Percentiles rank a stretch among this genome's conserved stretches.
Conservation (phyloP, 2,888 invertebrate species). For the Protodeltote pygarga region DNA sequence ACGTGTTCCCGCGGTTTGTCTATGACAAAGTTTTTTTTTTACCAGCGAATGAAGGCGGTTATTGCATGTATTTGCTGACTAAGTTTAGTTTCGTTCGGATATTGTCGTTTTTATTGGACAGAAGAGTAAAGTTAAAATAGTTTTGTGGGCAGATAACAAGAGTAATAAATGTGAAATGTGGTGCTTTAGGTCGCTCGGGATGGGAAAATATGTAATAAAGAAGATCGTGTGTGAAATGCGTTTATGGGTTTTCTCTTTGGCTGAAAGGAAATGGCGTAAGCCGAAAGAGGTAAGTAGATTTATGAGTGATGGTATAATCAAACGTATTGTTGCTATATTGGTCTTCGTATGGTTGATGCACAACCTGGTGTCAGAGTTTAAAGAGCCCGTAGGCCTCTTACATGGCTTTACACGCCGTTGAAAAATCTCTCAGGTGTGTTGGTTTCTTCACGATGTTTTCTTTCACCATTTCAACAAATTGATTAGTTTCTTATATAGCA, state of each 20-base stretch:
- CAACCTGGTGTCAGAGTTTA: too few species aligned
- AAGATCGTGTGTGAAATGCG: background rate
- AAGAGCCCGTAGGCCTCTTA: too few species aligned
- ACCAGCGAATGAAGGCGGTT: conserved; percentile 44
- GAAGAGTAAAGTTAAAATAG: conserved; percentile 8
- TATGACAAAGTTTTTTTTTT: conserved; percentile 60
- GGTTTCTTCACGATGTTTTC: too few species aligned
- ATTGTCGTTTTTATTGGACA: conserved; percentile 49
- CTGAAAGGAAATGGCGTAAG: too few species aligned
- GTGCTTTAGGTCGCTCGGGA: conserved; percentile 1
- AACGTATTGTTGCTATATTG: too few species aligned
- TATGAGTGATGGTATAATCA: too few species aligned
- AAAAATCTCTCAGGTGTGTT: too few species aligned
- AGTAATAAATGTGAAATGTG: conserved; percentile 25
- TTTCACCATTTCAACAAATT: too few species aligned
- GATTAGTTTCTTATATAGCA: too few species aligned
- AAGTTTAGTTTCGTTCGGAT: conserved; percentile 38
- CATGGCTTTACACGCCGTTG: background rate
- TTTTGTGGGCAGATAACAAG: conserved; percentile 26
- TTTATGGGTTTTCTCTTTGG: conserved; percentile 10
- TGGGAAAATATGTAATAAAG: background rate
- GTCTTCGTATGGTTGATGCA: too few species aligned
- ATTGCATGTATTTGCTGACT: conserved; percentile 50
- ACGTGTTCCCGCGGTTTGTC: conserved; percentile 56
- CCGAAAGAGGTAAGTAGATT: too few species aligned